A percentile compares a stretch with the other conserved stretches of the same genome.
Conservation (phyloP, 2,888 invertebrate species). For the Herminia tarsipennalis region DNA sequence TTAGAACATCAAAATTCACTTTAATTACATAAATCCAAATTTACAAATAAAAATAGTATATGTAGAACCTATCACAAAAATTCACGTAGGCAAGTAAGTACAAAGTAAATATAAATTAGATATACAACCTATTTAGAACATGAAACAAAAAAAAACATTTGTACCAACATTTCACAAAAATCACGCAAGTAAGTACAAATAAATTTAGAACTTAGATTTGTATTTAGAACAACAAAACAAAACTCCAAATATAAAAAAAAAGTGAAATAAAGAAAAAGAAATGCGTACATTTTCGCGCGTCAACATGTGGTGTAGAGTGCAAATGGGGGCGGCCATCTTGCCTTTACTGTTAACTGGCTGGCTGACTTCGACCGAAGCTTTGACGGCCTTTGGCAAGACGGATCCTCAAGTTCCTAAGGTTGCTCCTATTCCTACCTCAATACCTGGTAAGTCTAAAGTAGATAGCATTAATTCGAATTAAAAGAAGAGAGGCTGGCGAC, state of each 20-base stretch:
- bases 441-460: constrained; percentile 81
- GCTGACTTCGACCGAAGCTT: constrained; percentile 84
- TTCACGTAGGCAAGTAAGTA: too few species aligned
- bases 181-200: too few species aligned
- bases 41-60: too few species aligned
- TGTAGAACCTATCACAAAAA: too few species aligned
- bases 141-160: too few species aligned
- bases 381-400: constrained; percentile 90
- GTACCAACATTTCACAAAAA: too few species aligned
- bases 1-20: too few species aligned
- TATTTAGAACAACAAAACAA: background rate
- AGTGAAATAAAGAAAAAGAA: constrained; percentile 34
- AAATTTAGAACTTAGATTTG: background rate
- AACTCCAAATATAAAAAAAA: constrained; percentile 1
- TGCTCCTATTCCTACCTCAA: constrained; percentile 83
- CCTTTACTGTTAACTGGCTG: constrained; percentile 70
- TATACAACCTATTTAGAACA: too few species aligned
- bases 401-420: constrained; percentile 86
- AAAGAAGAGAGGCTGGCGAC: background rate
- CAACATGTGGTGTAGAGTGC: constrained; percentile 78
- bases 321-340: constrained; percentile 70
- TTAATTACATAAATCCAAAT: too few species aligned
- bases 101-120: too few species aligned
- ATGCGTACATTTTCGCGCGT: constrained; percentile 71
- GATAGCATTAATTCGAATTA: background rate